A percentile compares a stretch with the other conserved stretches of the same genome.
phyloP scores from a whole-genome alignment of 92 coral and sea anemone species.

The Phenganax subtilis region DNA sequence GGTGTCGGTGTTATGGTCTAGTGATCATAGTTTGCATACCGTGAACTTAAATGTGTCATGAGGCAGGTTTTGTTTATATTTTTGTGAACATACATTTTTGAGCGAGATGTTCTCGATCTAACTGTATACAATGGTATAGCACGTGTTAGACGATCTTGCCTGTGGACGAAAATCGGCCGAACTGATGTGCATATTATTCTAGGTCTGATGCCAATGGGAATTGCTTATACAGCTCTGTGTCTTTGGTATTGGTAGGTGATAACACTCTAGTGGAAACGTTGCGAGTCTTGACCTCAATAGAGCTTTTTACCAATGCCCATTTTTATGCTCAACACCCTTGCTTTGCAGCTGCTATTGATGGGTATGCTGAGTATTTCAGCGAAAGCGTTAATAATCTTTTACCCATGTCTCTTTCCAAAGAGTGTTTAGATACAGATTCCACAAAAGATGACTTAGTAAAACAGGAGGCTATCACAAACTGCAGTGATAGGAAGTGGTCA shows the following conservation, averaged over 20 bases:
- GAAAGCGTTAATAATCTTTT: not conserved
- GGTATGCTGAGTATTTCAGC: not conserved
- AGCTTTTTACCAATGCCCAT: slow-evolving; percentile 2
- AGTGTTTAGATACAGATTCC: not conserved
- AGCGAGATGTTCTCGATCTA: too few relatives aligned
- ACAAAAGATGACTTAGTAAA: not conserved
- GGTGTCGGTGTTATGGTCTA: too few relatives aligned
- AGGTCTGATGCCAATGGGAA: slow-evolving; percentile 18
- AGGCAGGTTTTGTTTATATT: too few relatives aligned
- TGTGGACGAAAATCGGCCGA: too few relatives aligned
- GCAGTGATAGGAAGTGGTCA: not conserved
- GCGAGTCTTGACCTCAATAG: not conserved
- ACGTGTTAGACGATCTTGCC: too few relatives aligned
- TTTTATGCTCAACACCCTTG: slow-evolving; percentile 3
- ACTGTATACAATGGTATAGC: too few relatives aligned
- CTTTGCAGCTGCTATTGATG: not conserved
- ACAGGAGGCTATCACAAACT: not conserved
- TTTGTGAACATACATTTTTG: too few relatives aligned
- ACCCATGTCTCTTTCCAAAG: not conserved
- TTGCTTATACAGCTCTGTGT: slow-evolving; percentile 9
- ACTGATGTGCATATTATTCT: not conserved
- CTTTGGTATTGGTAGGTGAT: slow-evolving; percentile 10
- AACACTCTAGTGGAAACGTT: not conserved
- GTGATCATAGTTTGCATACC: too few relatives aligned
- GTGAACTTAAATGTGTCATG: too few relatives aligned